Evolutionary conservation across 1,140 invertebrate species (phyloP).

Genomic region (Vanessa tameamea): DNA sequence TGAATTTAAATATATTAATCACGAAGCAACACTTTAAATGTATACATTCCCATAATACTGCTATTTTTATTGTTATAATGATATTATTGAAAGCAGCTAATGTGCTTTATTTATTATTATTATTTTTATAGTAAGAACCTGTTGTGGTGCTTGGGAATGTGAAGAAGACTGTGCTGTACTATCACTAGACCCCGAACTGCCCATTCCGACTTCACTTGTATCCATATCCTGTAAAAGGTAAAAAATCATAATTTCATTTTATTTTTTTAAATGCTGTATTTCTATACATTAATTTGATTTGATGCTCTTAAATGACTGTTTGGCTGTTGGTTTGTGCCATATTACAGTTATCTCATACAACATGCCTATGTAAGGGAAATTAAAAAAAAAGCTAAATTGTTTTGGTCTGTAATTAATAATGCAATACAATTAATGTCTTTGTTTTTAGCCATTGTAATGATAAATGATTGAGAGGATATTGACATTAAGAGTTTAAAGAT

Average conservation of each 20-base stretch:
- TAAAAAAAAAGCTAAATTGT: no score
- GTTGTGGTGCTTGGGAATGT: slow-evolving; percentile 70
- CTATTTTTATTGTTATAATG: not conserved
- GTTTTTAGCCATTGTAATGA: no score
- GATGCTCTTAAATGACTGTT: no score
- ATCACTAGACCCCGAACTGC: slow-evolving; percentile 65
- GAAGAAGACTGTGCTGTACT: slow-evolving; percentile 69
- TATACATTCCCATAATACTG: not conserved
- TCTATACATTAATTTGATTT: no score
- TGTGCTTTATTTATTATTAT: not conserved
- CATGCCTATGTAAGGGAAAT: no score
- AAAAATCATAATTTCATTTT: not conserved
- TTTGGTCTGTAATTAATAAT: no score
- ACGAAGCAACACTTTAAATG: not conserved
- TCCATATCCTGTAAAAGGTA: slow-evolving; percentile 75
- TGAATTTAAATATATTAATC: not conserved
- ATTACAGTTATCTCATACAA: no score
- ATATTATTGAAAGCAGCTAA: no score
- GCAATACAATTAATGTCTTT: no score
- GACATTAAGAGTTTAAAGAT: no score
- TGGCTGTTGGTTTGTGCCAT: no score
- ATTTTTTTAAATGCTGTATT: not conserved
- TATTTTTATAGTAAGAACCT: slow-evolving; percentile 46
- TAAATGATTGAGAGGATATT: no score
- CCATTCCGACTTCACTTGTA: slow-evolving; percentile 75